phyloP scores from a whole-genome alignment of 2,888 invertebrate genomes.

The Drosophila birchii region DNA sequence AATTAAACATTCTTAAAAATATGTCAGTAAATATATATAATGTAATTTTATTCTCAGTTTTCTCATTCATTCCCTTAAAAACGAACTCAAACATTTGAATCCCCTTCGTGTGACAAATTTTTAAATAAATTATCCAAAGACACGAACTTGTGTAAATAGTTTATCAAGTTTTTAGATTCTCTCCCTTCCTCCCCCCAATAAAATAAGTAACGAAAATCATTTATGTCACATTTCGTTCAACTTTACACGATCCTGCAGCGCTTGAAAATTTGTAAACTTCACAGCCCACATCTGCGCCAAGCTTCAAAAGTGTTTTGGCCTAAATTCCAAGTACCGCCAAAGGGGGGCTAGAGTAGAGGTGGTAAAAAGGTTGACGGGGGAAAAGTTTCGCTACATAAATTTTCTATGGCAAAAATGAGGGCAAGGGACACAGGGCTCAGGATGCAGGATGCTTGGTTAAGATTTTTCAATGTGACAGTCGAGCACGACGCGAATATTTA shows the following conservation, averaged over 20 bases:
- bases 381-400: slow-evolving; percentile 69
- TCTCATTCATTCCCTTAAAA: neutral
- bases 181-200: neutral
- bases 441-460: slow-evolving; percentile 13
- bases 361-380: neutral
- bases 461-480: slow-evolving; percentile 69
- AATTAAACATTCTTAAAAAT: neutral
- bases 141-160: slow-evolving; percentile 11
- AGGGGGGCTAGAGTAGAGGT: slow-evolving; percentile 2
- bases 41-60: too few species aligned
- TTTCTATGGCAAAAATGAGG: slow-evolving; percentile 38
- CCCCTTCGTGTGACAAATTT: neutral
- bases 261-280: slow-evolving; percentile 24
- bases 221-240: slow-evolving; percentile 60
- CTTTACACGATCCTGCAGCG: slow-evolving; percentile 21
- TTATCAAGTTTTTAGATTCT: neutral
- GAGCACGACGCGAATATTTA: slow-evolving; percentile 61
- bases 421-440: neutral
- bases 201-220: slow-evolving; percentile 50
- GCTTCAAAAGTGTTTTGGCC: slow-evolving; percentile 77
- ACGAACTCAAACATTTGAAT: neutral
- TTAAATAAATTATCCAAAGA: neutral
- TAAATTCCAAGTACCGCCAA: slow-evolving; percentile 69
- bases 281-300: slow-evolving; percentile 35
- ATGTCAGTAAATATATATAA: neutral